Conservation (phyloP, 2,888 invertebrate species). For the Linnaemya vulpina region DNA sequence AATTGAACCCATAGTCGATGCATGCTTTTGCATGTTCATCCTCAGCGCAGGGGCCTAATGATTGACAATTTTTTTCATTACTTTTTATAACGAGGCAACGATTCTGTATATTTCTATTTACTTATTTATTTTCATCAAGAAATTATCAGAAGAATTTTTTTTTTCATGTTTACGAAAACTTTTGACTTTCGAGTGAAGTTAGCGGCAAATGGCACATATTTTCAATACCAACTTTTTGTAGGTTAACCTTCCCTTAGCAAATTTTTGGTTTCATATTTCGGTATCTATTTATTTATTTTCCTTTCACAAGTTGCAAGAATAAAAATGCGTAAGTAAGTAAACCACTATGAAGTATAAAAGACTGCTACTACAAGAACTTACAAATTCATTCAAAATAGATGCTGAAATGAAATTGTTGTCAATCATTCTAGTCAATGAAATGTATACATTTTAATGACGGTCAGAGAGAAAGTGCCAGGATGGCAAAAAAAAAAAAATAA, state of each 20-base stretch:
- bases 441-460: constrained; percentile 80
- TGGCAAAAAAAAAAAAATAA: constrained; percentile 11
- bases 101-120: too few species aligned
- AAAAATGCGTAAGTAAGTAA: constrained; percentile 51
- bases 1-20: too few species aligned
- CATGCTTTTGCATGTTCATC: too few species aligned
- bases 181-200: background rate
- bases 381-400: constrained; percentile 33
- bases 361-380: constrained; percentile 13
- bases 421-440: constrained; percentile 76
- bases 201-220: background rate
- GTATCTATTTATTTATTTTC: constrained; percentile 4
- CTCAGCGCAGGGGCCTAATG: too few species aligned
- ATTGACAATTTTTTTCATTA: too few species aligned
- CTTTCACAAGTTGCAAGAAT: constrained; percentile 34
- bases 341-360: constrained; percentile 6
- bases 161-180: too few species aligned
- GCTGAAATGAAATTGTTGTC: constrained; percentile 59
- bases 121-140: too few species aligned
- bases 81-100: too few species aligned
- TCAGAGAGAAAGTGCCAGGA: constrained; percentile 71
- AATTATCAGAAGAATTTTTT: too few species aligned
- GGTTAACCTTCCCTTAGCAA: constrained; percentile 8
- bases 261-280: background rate
- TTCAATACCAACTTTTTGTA: background rate